These are phyloP conservation scores for Hartigia nigra DNA, from an alignment of 2,888 invertebrate species.

Conservation along the genomic window DNA sequence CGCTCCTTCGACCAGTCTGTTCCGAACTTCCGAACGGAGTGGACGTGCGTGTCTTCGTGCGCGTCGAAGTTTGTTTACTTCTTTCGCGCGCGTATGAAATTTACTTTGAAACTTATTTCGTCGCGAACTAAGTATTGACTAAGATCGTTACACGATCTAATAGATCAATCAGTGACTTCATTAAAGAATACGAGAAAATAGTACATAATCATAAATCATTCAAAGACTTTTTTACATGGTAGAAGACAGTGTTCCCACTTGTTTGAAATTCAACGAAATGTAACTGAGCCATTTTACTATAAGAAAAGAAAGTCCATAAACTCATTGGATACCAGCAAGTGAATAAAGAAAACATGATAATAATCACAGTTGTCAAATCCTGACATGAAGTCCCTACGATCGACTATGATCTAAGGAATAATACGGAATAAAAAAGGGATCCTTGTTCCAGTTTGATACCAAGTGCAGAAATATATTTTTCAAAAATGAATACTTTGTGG, in stretches of 20 bases:
- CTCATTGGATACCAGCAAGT: not conserved
- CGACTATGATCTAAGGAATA: not conserved
- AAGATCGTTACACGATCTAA: not conserved
- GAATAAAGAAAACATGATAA: not conserved
- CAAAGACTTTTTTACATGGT: not conserved
- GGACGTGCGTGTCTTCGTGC: slow-evolving; percentile 8
- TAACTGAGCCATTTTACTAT: not conserved
- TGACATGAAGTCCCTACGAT: not conserved
- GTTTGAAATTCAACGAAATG: not conserved
- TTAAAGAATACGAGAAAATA: not conserved
- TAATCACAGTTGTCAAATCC: not conserved
- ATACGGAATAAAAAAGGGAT: not conserved
- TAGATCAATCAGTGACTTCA: not conserved
- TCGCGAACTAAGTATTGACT: not conserved
- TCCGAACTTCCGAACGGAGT: slow-evolving; percentile 8
- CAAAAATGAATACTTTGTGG: slow-evolving; percentile 43
- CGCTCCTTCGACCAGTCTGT: slow-evolving; percentile 13
- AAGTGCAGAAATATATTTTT: not conserved
- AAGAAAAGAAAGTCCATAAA: not conserved
- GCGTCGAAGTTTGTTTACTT: not conserved
- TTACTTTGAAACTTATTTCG: not conserved
- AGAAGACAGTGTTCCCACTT: not conserved
- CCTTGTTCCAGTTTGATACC: not conserved
- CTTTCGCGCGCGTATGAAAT: not conserved
- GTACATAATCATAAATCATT: not conserved